Base-by-base conservation (phyloP, 2,888 invertebrate genomes). In the Anthoptus insignis region DNA sequence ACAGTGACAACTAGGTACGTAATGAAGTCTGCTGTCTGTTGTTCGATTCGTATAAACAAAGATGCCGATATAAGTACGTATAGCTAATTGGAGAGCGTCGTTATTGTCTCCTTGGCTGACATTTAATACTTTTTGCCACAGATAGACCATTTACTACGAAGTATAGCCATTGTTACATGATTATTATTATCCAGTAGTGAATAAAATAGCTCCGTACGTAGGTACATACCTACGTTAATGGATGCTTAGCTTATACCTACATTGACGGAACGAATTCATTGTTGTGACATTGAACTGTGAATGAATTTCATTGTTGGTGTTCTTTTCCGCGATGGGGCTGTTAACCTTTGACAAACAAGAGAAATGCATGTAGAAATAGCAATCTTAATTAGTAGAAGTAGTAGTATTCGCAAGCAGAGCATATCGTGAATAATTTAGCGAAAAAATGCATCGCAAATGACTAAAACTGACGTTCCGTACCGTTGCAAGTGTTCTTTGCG, bases 211-310 rank as follows among this genome's bases (percentile, higher is more conserved):
- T 8, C 34, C 19, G 60, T 42, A 45, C 7, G 13, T 53, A 45
- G 8, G 29, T 52, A 39, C 52, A 13, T 21, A 52, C n/a, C n/a
- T n/a, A n/a, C n/a, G n/a, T 27, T 5, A 11, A 37, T 54, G 42
- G 39, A 52, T 61, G 45, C 19, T 47, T 39, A 19, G n/a, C n/a
- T n/a, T n/a, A n/a, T n/a, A n/a, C n/a, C n/a, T 63, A 61, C 56
- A 60, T 42, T 42, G 42, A 42, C 65, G 67, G 66, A 61, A 74
- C 68, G 72, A 71, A 78, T 78, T 77, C 80, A 83, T 83, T 85
- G 84, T 86, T 84, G 76, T 86, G 84, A 84, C 82, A 82, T 80
- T 83, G 81, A 81, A 82, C 71, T 75, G 76, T 77, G 81, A 81
- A 86, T 81, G 81, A 81, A 63, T 80, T 79, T 77, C 78, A 75